Conservation (phyloP, 2,113 vertebrate species). For the Ptyas mucosa region DNA sequence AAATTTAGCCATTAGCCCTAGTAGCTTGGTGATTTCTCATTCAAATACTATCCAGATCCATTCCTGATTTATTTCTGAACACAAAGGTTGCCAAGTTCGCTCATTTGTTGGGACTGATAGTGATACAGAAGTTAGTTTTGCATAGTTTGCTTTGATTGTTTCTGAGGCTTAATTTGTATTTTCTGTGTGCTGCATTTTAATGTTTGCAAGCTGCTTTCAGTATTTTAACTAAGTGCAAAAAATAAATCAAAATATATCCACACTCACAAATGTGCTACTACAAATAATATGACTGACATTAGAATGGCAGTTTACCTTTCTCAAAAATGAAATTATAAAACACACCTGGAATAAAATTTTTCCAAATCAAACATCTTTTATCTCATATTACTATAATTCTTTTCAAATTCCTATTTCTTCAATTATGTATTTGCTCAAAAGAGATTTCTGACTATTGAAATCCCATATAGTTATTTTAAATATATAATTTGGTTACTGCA, state of each 20-base stretch:
- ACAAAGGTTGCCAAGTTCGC: neutral
- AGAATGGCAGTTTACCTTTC: neutral
- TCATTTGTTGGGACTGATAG: neutral
- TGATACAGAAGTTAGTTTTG: neutral
- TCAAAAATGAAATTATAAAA: neutral
- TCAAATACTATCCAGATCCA: neutral
- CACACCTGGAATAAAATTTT: neutral
- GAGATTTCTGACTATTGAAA: neutral
- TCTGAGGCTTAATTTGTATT: neutral
- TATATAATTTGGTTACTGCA: neutral
- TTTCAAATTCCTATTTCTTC: neutral
- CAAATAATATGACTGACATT: neutral
- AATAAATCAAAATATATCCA: neutral
- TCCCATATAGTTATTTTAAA: neutral
- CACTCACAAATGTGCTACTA: neutral
- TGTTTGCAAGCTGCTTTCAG: neutral
- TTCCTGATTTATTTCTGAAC: neutral
- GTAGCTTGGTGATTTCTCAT: neutral
- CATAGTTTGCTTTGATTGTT: neutral
- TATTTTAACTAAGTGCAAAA: neutral
- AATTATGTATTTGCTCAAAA: neutral
- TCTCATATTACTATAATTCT: neutral
- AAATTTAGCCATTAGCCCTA: neutral
- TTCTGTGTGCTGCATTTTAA: neutral
- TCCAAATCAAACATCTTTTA: neutral